A percentile compares a stretch with the other conserved stretches of the same genome.
Evolutionary conservation across 2,888 invertebrate species (phyloP).

Genomic region (Muschampia plurimacula): DNA sequence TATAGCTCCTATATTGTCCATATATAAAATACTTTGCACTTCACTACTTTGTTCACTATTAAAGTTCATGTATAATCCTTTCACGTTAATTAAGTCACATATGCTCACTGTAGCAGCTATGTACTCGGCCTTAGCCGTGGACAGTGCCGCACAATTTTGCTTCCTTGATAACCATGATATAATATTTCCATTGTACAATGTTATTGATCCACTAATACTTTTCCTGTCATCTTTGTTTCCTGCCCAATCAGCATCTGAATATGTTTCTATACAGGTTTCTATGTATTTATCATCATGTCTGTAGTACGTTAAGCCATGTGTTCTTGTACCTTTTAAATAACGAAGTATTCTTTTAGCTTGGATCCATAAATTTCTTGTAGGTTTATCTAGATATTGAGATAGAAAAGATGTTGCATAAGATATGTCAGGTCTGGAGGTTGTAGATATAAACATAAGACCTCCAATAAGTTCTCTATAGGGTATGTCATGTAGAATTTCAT

Average conservation of each 20-base stretch:
- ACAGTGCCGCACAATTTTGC: neutral
- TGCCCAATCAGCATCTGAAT: constrained; percentile 3
- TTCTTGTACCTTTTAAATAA: neutral
- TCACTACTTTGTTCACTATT: neutral
- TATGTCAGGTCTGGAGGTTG: neutral
- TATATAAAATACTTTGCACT: neutral
- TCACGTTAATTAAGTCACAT: neutral
- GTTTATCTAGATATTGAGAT: neutral
- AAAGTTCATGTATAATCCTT: neutral
- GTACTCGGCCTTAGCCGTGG: neutral
- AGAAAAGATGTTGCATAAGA: neutral
- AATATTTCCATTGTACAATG: neutral
- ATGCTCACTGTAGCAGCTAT: neutral
- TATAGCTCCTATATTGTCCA: neutral
- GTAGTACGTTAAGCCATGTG: neutral
- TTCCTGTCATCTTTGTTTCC: neutral
- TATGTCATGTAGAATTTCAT: neutral
- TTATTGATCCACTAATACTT: neutral
- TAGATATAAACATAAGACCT: neutral
- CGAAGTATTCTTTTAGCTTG: neutral
- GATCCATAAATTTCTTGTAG: neutral
- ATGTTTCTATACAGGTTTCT: neutral
- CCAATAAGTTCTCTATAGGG: neutral
- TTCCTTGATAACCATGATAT: neutral
- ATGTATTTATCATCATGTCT: neutral